Evolutionary conservation across 2,888 invertebrate genomes (phyloP).

Genomic region (Drosophila phalerata): DNA sequence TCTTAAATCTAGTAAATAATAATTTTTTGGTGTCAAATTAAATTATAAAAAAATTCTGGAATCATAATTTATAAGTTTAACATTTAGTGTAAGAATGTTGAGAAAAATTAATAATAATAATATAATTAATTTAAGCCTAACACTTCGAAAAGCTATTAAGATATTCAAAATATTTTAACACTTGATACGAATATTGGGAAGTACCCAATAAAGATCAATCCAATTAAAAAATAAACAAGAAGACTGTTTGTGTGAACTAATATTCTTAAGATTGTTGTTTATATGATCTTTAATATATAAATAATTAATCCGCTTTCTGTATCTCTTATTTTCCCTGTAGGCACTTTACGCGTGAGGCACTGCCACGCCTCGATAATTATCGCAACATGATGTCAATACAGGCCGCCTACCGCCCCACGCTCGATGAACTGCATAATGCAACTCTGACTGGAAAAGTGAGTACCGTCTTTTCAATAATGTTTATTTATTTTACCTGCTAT

Average conservation of each 20-base stretch:
- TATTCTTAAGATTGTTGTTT: not conserved
- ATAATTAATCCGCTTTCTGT: not conserved
- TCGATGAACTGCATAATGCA: slow-evolving; percentile 95
- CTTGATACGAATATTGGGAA: no score
- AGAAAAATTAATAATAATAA: no score
- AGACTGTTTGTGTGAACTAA: not conserved
- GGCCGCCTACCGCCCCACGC: slow-evolving; percentile 93
- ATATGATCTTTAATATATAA: not conserved
- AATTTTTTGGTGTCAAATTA: no score
- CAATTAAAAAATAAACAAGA: not conserved
- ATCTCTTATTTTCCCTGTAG: slow-evolving; percentile 83
- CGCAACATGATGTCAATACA: slow-evolving; percentile 95
- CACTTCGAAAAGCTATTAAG: no score
- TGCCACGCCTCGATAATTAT: slow-evolving; percentile 95
- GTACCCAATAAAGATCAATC: no score
- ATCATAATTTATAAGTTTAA: no score
- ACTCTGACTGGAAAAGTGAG: slow-evolving; percentile 92
- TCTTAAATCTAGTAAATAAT: no score
- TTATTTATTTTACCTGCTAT: not conserved
- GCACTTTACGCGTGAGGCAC: slow-evolving; percentile 94
- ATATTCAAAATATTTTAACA: no score
- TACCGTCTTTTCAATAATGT: slow-evolving; percentile 20
- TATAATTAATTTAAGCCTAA: no score
- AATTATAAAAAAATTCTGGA: no score
- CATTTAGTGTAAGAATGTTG: no score